A percentile compares a stretch with the other conserved stretches of the same genome.
phyloP scores from a whole-genome alignment of 2,888 invertebrate genomes.

The Apocheima hispidaria region DNA sequence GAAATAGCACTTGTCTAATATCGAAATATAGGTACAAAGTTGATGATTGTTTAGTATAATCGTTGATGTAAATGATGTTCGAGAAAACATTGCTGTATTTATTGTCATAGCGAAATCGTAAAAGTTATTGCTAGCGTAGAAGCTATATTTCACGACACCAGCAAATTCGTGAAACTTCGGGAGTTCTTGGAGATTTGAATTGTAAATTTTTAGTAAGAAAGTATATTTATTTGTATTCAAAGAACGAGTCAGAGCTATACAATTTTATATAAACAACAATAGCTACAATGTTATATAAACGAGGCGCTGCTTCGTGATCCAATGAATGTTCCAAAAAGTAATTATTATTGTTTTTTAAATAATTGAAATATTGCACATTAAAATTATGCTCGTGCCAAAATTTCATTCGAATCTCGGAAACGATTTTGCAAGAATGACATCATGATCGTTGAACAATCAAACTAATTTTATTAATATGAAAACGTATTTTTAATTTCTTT shows the following conservation, averaged over 20 bases:
- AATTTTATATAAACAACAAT: background rate
- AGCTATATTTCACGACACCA: background rate
- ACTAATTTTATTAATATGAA: background rate
- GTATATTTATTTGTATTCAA: background rate
- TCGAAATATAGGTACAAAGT: background rate
- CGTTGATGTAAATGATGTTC: background rate
- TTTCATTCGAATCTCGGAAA: constrained; percentile 4
- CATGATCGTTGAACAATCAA: background rate
- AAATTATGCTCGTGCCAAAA: constrained; percentile 2
- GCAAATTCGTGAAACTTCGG: background rate
- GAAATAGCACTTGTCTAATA: background rate
- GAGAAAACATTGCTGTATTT: background rate
- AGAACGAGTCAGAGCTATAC: background rate
- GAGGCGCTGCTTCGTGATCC: background rate
- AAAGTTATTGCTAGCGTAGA: constrained; percentile 3
- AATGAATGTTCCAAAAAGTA: background rate
- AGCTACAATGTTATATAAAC: background rate
- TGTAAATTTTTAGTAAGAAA: background rate
- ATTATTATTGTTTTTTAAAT: background rate
- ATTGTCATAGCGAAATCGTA: background rate
- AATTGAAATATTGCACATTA: background rate
- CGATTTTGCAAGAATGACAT: background rate
- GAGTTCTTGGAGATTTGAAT: background rate
- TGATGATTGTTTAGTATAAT: background rate
- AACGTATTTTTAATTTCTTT: background rate